phyloP scores from a whole-genome alignment of 2,113 vertebrate genomes.

The Scophthalmus maximus region DNA sequence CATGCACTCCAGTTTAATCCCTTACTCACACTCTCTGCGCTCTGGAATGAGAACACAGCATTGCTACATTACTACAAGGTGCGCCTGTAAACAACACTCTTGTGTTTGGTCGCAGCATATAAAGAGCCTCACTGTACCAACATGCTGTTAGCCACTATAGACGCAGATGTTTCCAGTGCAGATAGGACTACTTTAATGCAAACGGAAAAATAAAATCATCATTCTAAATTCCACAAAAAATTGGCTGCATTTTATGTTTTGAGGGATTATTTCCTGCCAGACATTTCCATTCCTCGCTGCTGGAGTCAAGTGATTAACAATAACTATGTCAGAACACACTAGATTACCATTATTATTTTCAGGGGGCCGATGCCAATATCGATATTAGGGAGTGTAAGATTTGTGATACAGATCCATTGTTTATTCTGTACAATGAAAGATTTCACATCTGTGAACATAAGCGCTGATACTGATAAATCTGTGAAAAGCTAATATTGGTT shows the following conservation, averaged over 20 bases:
- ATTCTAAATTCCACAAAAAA: constrained; percentile 1
- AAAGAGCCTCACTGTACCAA: background rate
- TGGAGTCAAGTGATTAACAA: constrained; percentile 38
- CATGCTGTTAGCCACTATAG: background rate
- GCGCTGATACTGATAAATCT: no score
- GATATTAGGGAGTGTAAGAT: no score
- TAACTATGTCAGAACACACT: background rate
- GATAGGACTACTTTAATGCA: background rate
- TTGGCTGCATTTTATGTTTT: constrained; percentile 37
- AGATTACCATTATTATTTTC: no score
- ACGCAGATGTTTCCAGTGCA: background rate
- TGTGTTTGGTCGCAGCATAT: constrained; percentile 1
- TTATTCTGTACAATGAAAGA: no score
- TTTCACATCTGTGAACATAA: no score
- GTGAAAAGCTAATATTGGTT: no score
- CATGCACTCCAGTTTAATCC: constrained; percentile 12
- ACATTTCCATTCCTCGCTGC: constrained; percentile 40
- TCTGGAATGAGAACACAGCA: constrained; percentile 17
- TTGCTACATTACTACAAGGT: constrained; percentile 6
- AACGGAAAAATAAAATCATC: constrained; percentile 4
- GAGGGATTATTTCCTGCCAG: constrained; percentile 46
- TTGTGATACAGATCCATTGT: no score
- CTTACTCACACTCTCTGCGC: constrained; percentile 20
- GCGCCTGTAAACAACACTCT: constrained; percentile 19
- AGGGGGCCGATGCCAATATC: no score